Conservation (phyloP, 2,797 vertebrate species). For the Buceros bicornis region DNA sequence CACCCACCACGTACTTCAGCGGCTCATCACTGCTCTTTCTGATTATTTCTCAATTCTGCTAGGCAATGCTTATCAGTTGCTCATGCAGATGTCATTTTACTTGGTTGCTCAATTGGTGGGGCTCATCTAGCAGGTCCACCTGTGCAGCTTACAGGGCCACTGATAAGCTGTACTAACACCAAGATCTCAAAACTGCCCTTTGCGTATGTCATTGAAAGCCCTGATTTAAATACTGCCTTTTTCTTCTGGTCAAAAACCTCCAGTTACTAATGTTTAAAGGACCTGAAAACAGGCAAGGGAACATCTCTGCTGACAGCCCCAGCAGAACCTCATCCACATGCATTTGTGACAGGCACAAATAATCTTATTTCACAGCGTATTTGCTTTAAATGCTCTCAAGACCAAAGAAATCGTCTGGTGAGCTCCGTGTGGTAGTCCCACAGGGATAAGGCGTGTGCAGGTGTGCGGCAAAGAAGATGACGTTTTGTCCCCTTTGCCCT, state of each 20-base stretch:
- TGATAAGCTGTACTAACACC: constrained; percentile 23
- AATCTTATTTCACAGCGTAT: neutral
- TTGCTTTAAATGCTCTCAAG: neutral
- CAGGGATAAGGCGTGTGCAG: neutral
- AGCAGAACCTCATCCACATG: neutral
- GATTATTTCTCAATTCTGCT: constrained; percentile 3
- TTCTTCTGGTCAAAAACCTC: neutral
- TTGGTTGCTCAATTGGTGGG: neutral
- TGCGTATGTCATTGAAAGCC: neutral
- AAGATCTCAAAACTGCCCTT: neutral
- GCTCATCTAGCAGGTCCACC: neutral
- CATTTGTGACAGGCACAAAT: neutral
- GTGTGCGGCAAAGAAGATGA: neutral
- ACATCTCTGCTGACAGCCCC: neutral
- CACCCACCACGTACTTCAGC: rapidly evolving
- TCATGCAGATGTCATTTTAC: neutral
- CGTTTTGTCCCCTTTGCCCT: neutral
- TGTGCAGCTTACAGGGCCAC: neutral
- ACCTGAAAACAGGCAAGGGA: neutral
- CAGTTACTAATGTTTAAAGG: neutral
- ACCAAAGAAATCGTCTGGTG: neutral
- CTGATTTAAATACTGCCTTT: neutral
- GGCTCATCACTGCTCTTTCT: neutral
- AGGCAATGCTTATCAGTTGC: constrained; percentile 20
- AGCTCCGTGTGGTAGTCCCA: rapidly evolving